Base-by-base conservation (phyloP, 2,113 vertebrate species). In the Oryzias woworae region DNA sequence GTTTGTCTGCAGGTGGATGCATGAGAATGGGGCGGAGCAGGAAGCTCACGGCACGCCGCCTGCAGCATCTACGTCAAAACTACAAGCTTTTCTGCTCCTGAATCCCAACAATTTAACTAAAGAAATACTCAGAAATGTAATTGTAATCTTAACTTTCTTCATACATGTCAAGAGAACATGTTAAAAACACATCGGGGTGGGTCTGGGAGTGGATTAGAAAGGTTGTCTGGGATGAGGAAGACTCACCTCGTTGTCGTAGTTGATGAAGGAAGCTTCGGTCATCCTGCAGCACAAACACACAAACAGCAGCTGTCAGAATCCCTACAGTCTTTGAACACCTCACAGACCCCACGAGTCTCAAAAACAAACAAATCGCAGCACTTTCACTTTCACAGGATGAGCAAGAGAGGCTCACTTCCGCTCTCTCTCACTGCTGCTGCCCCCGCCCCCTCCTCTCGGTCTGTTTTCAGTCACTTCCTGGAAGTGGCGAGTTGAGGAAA, bases 401-500 rank as follows among this genome's bases (percentile, higher is more conserved):
- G 24, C 28, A 22, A 47, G 14, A 7, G 18, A 53, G 52, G 10
- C 22, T 51, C 36, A 23, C 24, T 42, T 4, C 50, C 14, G 5
- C 14, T 56, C 56, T 10, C 22, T 53, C 42, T 51, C 66, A 50
- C 56, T 66, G 43, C 41, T 12, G 12, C 36, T 10, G 8, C 36
- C 36, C 26, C 41, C 62, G 46, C 48, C 23, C 43, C 56, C 18
- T 58, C 59, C 65, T 58, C 53, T 43, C 28, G 6, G 15, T 36
- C 66, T 73, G 36, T 48, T 74, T 55, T 69, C 83, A 77, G 74
- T 86, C 86, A 91, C 91, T 93, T 92, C 92, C 91, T 86, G 92
- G 89, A 92, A 92, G 88, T 85, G 70, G 74, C 5, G 43, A 49
- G 48, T 15, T 2, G 54, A 93, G 92, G 92, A 92, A 92, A 93